Base-by-base conservation (phyloP, 1,140 invertebrate genomes). In the Drosophila azteca region DNA sequence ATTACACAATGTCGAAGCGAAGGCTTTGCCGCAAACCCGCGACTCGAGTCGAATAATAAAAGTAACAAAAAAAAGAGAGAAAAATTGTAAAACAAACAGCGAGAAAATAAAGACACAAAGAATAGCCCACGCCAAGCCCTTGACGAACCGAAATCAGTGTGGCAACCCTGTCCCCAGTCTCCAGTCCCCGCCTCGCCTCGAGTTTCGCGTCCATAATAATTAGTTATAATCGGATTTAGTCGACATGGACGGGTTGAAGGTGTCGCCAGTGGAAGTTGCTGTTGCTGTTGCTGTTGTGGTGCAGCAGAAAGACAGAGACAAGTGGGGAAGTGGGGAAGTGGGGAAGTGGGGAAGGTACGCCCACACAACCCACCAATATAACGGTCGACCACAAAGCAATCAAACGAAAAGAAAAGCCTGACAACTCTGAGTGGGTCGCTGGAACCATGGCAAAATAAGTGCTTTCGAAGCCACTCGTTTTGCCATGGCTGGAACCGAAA, bases 171-270 rank as follows among this genome's bases (percentile, higher is more conserved):
- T 26, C 24, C 63, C 17, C 17, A 20, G 17, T 20, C 17, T 1
- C 17, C 17, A 1, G 17, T 1, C 17, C 35, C 64, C 60, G 54
- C 45, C 20, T 41, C 48, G 44, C 49, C 70, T 62, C 44, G 55
- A 66, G 48, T 59, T 67, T 78, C 49, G 50, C 62, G 77, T 76
- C 78, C 82, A 87, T 73, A 82, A 87, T 87, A 87, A 87, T 87
- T 87, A 87, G 82, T 87, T 87, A 87, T 87, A 87, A 87, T 87
- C 82, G 82, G 82, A 87, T 87, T 87, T 87, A 62, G 78, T 87
- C 50, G 74, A 61, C 48, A 35, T 60, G n/a, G 35, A 49, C 31
- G 31, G 52, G 55, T 1, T 49, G 82, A 85, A 85, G 80, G 80
- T 84, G 80, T 84, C 81, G 81, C 78, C 66, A 69, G 79, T 49